Evolutionary conservation across 2,113 vertebrate genomes (phyloP), one percentile per base, ranked within the genome.

Genomic region (Lycaon pictus): DNA sequence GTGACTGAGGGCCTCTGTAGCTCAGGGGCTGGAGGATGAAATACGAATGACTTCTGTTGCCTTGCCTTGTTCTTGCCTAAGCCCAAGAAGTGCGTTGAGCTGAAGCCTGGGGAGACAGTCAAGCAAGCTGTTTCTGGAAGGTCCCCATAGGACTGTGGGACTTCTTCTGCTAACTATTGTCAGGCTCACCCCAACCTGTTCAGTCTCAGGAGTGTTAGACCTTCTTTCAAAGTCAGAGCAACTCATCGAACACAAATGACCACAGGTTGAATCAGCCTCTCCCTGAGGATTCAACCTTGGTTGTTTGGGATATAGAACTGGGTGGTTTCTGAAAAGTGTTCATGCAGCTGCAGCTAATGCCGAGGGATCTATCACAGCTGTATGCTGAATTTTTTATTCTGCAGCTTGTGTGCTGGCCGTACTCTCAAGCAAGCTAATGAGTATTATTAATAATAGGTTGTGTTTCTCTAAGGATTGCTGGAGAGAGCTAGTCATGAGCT

Each of bases 1-100:
- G 23, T 88, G 65, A 95, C 95, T 92, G 89, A 96, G 90, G 84
- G 48, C 87, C 96, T 96, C 97, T 95, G 97, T 97, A 51, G 79
- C 35, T 80, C 27, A 32, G 63, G 29, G 72, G 29, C 92, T 76
- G 32, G 69, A 92, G 37, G 55, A 83, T 72, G 93, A 97, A 97
- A 93, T 87, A 86, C 2, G 87, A 97, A 88, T 83, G 88, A 77
- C 76, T 93, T 90, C 79, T 96, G 48, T 95, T 88, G 88, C 37
- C 69, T 95, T 0, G 56, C 69, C 89, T 97, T 92, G 93, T 90
- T 96, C 87, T 95, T 53, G 23, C 82, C 92, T 84, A 89, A 92
- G 83, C 67, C 93, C 62, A 84, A 91, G 85, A 96, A 94, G 53
- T 80, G 69, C 80, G 10, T 71, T 37, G 79, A 79, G 63, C 85